Percentiles rank a stretch among this genome's conserved stretches.
Evolutionary conservation across 2,797 vertebrate genomes (phyloP).

Genomic region (Poecilia velifera): DNA sequence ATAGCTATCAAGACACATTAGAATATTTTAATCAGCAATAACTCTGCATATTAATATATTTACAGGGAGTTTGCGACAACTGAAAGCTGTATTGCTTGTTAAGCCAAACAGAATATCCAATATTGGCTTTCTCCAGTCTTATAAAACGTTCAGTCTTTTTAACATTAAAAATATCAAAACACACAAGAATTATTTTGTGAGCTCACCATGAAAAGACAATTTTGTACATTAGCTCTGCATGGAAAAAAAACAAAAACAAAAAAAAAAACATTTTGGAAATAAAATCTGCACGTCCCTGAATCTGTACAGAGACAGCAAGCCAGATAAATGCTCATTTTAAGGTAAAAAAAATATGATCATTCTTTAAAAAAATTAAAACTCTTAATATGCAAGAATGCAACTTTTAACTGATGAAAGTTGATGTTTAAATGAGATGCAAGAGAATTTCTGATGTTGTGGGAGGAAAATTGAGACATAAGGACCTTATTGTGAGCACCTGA

Average conservation of each 20-base stretch:
- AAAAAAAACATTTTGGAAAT: background rate
- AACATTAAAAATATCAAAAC: background rate
- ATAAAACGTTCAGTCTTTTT: background rate
- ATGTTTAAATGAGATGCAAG: background rate
- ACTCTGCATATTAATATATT: background rate
- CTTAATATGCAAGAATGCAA: too few species aligned
- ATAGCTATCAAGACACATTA: background rate
- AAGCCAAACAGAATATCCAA: background rate
- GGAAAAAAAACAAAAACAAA: too few species aligned
- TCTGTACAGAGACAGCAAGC: background rate
- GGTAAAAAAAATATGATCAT: background rate
- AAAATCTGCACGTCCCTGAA: background rate
- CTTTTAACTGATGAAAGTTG: background rate
- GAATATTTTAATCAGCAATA: background rate
- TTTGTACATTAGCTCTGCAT: background rate
- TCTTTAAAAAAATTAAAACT: background rate
- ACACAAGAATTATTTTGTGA: background rate
- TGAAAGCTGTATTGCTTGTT: background rate
- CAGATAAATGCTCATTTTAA: background rate
- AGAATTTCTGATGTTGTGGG: background rate
- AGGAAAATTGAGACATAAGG: background rate
- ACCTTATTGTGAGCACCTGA: slow-evolving; percentile 37
- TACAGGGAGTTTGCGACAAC: background rate
- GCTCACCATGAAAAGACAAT: background rate
- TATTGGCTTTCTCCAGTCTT: background rate